Evolutionary conservation across 2,888 invertebrate species (phyloP).

Genomic region (Lysandra bellargus): DNA sequence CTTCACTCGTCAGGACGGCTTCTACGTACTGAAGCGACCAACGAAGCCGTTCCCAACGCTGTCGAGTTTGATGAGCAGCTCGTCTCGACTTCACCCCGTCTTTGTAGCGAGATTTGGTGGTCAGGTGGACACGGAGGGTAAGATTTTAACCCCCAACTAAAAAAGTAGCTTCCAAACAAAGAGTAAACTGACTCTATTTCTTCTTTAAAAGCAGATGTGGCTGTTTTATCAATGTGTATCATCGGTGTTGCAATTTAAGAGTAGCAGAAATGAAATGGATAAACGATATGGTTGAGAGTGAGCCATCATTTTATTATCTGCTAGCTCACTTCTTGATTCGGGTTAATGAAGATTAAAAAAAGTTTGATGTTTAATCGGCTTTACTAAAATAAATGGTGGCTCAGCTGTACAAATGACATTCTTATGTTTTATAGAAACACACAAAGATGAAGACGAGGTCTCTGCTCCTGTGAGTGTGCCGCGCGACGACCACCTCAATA

Average conservation of each 20-base stretch:
- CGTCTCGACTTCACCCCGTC: slow-evolving; percentile 52
- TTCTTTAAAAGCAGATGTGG: too few relatives aligned
- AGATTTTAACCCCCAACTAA: slow-evolving; percentile 42
- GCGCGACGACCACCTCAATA: not conserved
- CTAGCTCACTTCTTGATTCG: not conserved
- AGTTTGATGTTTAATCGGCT: too few relatives aligned
- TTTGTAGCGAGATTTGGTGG: slow-evolving; percentile 52
- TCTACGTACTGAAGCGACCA: slow-evolving; percentile 67
- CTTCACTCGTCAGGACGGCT: slow-evolving; percentile 60
- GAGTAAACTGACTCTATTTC: too few relatives aligned
- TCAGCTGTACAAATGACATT: too few relatives aligned
- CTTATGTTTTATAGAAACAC: not conserved
- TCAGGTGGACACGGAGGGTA: slow-evolving; percentile 46
- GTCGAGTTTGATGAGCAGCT: slow-evolving; percentile 44
- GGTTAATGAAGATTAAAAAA: too few relatives aligned
- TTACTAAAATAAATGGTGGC: too few relatives aligned
- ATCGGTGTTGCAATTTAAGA: too few relatives aligned
- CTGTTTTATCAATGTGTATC: too few relatives aligned
- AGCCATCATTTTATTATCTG: not conserved
- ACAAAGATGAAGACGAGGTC: not conserved
- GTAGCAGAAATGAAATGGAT: too few relatives aligned
- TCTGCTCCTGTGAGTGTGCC: not conserved
- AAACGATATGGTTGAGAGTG: too few relatives aligned
- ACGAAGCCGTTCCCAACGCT: slow-evolving; percentile 54
- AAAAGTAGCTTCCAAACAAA: too few relatives aligned